These are phyloP conservation scores for Eidolon helvum DNA, from an alignment of 2,113 vertebrate species.

Conservation along the genomic window DNA sequence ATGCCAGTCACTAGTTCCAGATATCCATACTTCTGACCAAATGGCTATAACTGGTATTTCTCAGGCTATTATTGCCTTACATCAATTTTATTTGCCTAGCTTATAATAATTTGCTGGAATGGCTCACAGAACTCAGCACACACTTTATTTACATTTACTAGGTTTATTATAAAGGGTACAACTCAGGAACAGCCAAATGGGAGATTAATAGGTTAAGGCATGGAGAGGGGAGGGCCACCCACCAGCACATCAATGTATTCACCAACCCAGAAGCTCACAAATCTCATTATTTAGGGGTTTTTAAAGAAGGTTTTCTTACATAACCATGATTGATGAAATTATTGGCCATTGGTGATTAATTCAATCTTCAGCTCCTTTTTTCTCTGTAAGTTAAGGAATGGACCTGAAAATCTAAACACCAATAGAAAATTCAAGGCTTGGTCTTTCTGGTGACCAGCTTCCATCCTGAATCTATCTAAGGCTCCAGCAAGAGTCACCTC, in stretches of 20 bases:
- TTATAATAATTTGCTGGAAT: neutral
- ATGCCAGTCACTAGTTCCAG: neutral
- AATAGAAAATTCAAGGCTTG: neutral
- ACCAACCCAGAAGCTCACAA: neutral
- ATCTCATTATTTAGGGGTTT: neutral
- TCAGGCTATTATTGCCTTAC: too few species aligned
- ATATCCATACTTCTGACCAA: neutral
- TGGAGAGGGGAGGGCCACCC: accelerated
- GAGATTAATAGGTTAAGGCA: neutral
- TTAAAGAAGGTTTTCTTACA: neutral
- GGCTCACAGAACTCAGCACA: neutral
- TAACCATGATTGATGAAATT: neutral
- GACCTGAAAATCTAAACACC: neutral
- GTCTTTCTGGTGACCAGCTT: neutral
- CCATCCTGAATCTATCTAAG: neutral
- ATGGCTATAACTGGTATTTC: neutral
- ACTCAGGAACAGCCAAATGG: neutral
- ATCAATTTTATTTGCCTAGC: too few species aligned
- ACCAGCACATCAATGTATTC: neutral
- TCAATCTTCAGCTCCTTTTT: neutral
- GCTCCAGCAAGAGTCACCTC: neutral
- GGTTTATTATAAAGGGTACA: neutral
- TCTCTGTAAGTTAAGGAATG: neutral
- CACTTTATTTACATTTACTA: neutral
- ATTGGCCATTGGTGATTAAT: neutral